Base-by-base conservation (phyloP, 2,888 invertebrate genomes). In the Trypoxylon attenuatum region DNA sequence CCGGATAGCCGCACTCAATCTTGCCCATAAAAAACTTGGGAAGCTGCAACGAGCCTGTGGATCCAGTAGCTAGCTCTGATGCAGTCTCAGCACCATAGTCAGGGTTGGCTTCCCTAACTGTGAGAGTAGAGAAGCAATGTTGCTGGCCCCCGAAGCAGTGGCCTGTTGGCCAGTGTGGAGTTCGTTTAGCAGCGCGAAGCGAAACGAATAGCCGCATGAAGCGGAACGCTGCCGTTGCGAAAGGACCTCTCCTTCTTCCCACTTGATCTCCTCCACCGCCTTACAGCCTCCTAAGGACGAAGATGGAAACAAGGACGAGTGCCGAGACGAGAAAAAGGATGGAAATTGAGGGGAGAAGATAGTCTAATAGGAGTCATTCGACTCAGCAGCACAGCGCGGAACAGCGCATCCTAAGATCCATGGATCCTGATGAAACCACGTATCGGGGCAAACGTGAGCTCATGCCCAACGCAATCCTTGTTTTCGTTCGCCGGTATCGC, bases 291-390 rank as follows among this genome's bases (percentile, higher is more conserved):
- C 33, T 33, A 55, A 41, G 25, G 5, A 25, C 13, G 46, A 49
- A 49, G 15, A 49, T 16, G 25, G 15, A 6, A 39, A 21, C 13
- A 18, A 33, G 23, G 33, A 10, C 45, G 15, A 33, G 33, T 8
- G 33, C 33, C 6, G 33, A 33, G 33, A 10, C 33, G 41, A 27
- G 22, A 38, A 50, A 59, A 27, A 23, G 16, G 45, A 19, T 22
- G 8, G 33, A 19, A 39, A 38, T 10, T 21, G n/a, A 15, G 18
- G 43, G 63, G 56, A 58, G 47, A 52, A 71, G 67, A 70, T 73
- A 67, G 73, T 75, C 69, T 79, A 78, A 81, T 77, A 78, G 73
- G 64, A 71, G 79, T 71, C 70, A 67, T 70, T 67, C 54, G 66
- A 59, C 59, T 58, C 60, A 47, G 27, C 6, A 10, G 54, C 41